Percentiles rank a stretch among this genome's conserved stretches.
These are phyloP conservation scores for Caenorhabditis brenneri DNA, from an alignment of 1,140 invertebrate species.

Conservation along the genomic window DNA sequence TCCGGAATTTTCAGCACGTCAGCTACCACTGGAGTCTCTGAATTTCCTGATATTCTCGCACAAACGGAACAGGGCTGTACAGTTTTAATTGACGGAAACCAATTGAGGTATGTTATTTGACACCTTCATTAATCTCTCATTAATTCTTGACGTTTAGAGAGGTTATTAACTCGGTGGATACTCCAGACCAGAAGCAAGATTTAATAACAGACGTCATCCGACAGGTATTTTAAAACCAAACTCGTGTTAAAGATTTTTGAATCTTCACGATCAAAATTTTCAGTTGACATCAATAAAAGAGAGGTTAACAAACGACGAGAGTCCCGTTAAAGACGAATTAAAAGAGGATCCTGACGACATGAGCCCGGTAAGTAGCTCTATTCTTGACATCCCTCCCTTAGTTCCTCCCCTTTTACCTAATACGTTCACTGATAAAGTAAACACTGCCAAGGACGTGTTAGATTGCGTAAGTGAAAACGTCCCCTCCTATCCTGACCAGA, in stretches of 20 bases:
- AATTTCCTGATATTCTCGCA: constrained; percentile 66
- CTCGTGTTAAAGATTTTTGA: constrained; percentile 4
- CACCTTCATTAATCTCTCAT: background rate
- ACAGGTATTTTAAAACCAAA: constrained; percentile 57
- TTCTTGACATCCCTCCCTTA: background rate
- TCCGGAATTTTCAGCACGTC: constrained; percentile 49
- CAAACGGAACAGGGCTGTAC: constrained; percentile 67
- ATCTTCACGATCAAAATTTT: background rate
- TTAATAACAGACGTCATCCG: constrained; percentile 62
- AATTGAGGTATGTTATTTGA: constrained; percentile 45
- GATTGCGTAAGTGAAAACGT: background rate
- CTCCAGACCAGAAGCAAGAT: constrained; percentile 58
- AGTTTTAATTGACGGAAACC: constrained; percentile 63
- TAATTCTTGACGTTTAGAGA: constrained; percentile 42
- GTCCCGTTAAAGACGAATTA: constrained; percentile 24
- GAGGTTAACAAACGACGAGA: constrained; percentile 34
- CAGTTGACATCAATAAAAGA: constrained; percentile 38
- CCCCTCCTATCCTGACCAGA: background rate
- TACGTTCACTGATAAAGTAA: background rate
- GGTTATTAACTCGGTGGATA: constrained; percentile 58
- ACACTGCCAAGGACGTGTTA: constrained; percentile 11
- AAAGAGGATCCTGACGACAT: constrained; percentile 31
- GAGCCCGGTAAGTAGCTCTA: constrained; percentile 5
- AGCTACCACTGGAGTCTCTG: constrained; percentile 49
- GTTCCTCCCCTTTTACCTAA: background rate